phyloP scores from a whole-genome alignment of 2,888 invertebrate genomes.

The Amphipyra tragopoginis region DNA sequence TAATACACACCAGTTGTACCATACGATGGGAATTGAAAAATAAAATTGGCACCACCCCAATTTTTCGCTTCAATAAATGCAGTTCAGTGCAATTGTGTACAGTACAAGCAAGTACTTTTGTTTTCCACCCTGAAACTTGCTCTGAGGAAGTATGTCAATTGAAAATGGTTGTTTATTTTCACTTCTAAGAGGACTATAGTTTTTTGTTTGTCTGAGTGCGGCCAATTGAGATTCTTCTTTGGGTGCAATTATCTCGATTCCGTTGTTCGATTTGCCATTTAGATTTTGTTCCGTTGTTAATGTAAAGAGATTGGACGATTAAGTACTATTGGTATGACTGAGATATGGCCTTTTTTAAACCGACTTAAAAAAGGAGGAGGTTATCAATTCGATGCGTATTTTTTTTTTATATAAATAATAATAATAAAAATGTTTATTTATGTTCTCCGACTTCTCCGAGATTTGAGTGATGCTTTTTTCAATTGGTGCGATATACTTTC shows the following conservation, averaged over 20 bases:
- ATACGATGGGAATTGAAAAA: slow-evolving; percentile 76
- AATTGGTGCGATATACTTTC: too few species aligned
- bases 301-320: neutral
- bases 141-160: slow-evolving; percentile 78
- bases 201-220: slow-evolving; percentile 55
- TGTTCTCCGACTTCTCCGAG: too few species aligned
- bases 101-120: slow-evolving; percentile 62
- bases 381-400: too few species aligned
- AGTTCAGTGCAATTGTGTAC: slow-evolving; percentile 76
- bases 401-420: too few species aligned
- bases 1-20: slow-evolving; percentile 56
- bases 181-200: slow-evolving; percentile 62
- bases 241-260: slow-evolving; percentile 20
- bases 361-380: too few species aligned
- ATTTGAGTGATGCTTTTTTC: too few species aligned
- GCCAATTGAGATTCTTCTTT: slow-evolving; percentile 54
- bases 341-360: too few species aligned
- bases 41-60: slow-evolving; percentile 84
- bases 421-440: too few species aligned
- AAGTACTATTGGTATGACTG: too few species aligned
- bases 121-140: slow-evolving; percentile 69
- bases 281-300: slow-evolving; percentile 27
- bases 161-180: slow-evolving; percentile 75
- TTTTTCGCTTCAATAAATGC: slow-evolving; percentile 82
- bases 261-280: slow-evolving; percentile 20